These are phyloP conservation scores for Bombylius discolor DNA, from an alignment of 2,888 invertebrate species.

Conservation along the genomic window DNA sequence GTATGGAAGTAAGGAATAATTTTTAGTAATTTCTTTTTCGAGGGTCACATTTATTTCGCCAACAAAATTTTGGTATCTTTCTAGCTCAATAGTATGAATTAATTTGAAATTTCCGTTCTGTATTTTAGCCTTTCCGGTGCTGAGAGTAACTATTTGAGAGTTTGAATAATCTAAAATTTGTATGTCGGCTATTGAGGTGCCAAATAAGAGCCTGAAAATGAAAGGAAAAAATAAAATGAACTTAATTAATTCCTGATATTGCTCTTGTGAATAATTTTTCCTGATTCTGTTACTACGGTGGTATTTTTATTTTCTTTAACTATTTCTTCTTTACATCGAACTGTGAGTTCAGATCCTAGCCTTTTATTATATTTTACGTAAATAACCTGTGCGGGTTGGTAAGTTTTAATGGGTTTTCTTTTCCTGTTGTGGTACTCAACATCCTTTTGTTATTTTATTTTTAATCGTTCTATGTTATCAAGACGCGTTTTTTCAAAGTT, in stretches of 20 bases:
- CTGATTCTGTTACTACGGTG: conserved; percentile 7
- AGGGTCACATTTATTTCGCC: too few species aligned
- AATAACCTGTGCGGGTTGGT: conserved; percentile 12
- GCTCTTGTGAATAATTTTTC: conserved; percentile 8
- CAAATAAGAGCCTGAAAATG: not conserved
- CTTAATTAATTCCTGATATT: conserved; percentile 3
- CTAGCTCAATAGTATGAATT: too few species aligned
- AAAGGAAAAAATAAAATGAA: not conserved
- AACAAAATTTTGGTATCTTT: too few species aligned
- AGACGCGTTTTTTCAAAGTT: conserved; percentile 4
- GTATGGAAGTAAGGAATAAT: too few species aligned
- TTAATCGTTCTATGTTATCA: conserved; percentile 5
- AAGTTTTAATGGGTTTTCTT: conserved; percentile 11
- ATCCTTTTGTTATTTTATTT: conserved; percentile 7
- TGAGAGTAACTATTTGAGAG: too few species aligned
- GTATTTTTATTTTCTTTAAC: conserved; percentile 2
- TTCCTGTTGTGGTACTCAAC: conserved; percentile 9
- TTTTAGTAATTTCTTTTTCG: too few species aligned
- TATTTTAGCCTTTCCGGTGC: too few species aligned
- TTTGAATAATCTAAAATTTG: conserved; percentile 10
- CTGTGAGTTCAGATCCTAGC: conserved; percentile 7
- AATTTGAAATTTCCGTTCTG: too few species aligned
- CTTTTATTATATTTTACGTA: conserved; percentile 10
- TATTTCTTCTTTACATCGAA: not conserved
- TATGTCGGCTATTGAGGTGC: not conserved